These are phyloP conservation scores for Gymnobelideus leadbeateri DNA, from an alignment of 2,113 vertebrate species.

Conservation along the genomic window DNA sequence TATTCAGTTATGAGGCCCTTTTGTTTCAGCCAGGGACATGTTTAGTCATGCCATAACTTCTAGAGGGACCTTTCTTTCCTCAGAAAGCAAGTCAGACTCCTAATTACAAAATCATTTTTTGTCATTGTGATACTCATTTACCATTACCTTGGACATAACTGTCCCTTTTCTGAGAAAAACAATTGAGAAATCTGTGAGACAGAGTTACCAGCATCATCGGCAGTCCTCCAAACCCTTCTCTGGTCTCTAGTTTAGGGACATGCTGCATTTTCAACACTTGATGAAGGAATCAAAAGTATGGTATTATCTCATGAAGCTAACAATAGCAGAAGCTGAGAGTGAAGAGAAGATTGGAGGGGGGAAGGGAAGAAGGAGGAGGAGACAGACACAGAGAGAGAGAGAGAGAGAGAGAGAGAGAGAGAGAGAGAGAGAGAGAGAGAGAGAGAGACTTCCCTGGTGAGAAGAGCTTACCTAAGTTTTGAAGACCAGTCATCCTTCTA, in stretches of 20 bases:
- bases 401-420: too few species aligned
- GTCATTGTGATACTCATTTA: background rate
- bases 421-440: too few species aligned
- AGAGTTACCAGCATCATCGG: background rate
- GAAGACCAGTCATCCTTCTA: background rate
- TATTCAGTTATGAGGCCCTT: background rate
- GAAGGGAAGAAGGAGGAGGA: too few species aligned
- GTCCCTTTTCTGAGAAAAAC: background rate
- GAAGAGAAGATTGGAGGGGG: background rate
- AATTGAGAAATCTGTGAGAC: slow-evolving; percentile 23
- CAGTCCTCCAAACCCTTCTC: background rate
- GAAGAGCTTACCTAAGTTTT: background rate
- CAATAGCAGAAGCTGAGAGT: background rate
- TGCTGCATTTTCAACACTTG: background rate
- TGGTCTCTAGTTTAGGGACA: background rate
- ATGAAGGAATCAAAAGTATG: background rate
- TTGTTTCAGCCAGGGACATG: slow-evolving; percentile 9
- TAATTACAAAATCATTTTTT: background rate
- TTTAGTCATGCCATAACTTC: background rate
- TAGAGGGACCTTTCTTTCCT: background rate
- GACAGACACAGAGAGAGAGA: too few species aligned
- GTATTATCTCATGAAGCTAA: background rate
- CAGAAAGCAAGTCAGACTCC: background rate
- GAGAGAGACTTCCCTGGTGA: background rate
- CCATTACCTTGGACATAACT: background rate